phyloP scores from a whole-genome alignment of 2,113 vertebrate genomes.

The Gallinago undulata region DNA sequence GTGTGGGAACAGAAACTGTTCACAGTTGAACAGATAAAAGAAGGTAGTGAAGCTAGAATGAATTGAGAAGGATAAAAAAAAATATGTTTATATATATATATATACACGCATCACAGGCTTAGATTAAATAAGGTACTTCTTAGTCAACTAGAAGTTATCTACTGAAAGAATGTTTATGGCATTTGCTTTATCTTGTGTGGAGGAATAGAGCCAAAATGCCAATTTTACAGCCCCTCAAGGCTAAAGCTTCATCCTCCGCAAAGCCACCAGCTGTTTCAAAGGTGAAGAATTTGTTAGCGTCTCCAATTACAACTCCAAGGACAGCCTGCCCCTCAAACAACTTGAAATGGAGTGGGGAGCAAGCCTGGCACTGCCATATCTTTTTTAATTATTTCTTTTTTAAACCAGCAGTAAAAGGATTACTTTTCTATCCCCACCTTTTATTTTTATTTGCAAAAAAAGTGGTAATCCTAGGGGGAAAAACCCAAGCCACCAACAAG shows the following conservation, averaged over 20 bases:
- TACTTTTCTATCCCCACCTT: not conserved
- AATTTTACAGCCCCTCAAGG: not conserved
- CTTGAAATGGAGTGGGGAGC: not conserved
- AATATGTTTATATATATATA: not conserved
- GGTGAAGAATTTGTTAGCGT: constrained; percentile 4
- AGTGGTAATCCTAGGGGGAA: not conserved
- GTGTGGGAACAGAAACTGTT: not conserved
- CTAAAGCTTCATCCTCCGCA: not conserved
- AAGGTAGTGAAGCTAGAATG: not conserved
- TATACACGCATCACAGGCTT: not conserved
- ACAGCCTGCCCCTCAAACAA: not conserved
- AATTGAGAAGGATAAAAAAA: not conserved
- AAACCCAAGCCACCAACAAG: fast-evolving
- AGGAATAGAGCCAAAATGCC: not conserved
- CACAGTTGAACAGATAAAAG: not conserved
- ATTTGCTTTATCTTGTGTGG: not conserved
- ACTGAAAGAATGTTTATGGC: not conserved
- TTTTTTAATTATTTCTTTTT: not conserved
- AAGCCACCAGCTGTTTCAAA: not conserved
- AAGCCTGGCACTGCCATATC: fast-evolving
- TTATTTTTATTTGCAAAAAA: not conserved
- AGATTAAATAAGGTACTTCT: not conserved
- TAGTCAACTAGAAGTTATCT: not conserved
- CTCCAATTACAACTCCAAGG: constrained; percentile 13
- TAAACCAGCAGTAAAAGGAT: not conserved